Evolutionary conservation across 1,140 invertebrate species (phyloP), one percentile per base, ranked within the genome.

Genomic region (Drosophila ficusphila): DNA sequence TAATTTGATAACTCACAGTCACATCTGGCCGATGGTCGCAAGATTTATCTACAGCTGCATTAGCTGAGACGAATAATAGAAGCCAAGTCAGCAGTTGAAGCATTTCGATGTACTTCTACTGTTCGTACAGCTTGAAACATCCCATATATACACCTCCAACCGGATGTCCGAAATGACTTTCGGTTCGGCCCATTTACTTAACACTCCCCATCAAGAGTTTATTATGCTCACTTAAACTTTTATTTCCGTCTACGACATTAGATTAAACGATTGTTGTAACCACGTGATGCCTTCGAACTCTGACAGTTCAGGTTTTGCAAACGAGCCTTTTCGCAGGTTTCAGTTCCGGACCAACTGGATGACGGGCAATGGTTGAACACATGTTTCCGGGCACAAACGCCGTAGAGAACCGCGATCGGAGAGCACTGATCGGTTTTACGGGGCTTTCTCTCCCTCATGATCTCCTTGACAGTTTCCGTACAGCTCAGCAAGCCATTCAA

Each of bases 331-430:
- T 86, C 64, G 31, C 81, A 86, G 11, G 4, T 9, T 12, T 62
- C 34, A 6, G 58, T 53, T 14, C 44, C 25, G 0, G 49, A 41
- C 81, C 81, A 86, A 8, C 62, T 81, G 29, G 68, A 19, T 5
- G 68, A 3, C 0, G 81, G 81, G 0, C 77, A 86, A 8, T 88
- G n/a, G 19, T 38, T 49, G 18, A 77, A 86, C 0, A 60, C 41
- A 9, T 77, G 60, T n/a, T 27, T 65, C 34, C 52, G 47, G 0
- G 60, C 9, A 46, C 81, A 86, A 0, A 74, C 16, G 0, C 27
- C 56, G 16, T 69, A 60, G 1, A 46, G 46, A 0, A 81, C 0
- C 0, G 82, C 41, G 8, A 57, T 3, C 0, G 41, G 39, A 1
- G 60, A 68, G 18, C 82, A 86, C 1, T 44, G 9, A 9, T 67